Evolutionary conservation across 2,888 invertebrate genomes (phyloP).

Genomic region (Ditula angustiorana): DNA sequence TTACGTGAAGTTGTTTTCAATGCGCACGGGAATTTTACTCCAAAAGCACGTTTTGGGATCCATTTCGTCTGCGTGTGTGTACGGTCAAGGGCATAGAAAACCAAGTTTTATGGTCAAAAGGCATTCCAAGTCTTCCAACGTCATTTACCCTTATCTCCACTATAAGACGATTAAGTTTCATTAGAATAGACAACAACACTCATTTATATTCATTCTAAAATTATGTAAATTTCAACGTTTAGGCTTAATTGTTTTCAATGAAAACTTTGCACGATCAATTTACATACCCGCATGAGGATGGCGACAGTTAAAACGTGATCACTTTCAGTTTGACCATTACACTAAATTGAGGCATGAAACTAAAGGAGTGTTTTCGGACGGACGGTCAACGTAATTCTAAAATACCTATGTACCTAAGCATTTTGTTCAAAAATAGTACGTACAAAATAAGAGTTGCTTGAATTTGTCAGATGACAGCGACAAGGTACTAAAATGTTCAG

Average conservation of each 20-base stretch:
- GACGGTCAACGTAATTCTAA: too few relatives aligned
- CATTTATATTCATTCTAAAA: slow-evolving; percentile 17
- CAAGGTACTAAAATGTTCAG: too few relatives aligned
- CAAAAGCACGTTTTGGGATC: slow-evolving; percentile 5
- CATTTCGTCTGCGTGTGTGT: slow-evolving; percentile 6
- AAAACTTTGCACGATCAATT: slow-evolving; percentile 10
- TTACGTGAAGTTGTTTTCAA: slow-evolving; percentile 15
- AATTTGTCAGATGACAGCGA: too few relatives aligned
- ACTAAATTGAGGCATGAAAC: neutral
- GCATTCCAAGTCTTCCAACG: neutral
- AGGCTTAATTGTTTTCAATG: slow-evolving; percentile 18
- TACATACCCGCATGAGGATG: slow-evolving; percentile 5
- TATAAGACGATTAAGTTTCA: neutral
- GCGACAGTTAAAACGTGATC: neutral
- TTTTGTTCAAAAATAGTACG: too few relatives aligned
- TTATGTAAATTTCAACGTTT: slow-evolving; percentile 19
- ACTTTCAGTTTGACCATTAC: neutral
- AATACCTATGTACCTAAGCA: too few relatives aligned
- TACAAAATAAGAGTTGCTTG: too few relatives aligned
- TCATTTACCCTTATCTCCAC: neutral
- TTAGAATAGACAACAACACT: slow-evolving; percentile 1
- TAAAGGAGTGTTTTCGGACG: neutral
- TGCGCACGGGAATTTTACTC: slow-evolving; percentile 6
- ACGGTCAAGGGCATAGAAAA: too few relatives aligned
- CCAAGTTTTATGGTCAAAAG: neutral